Percentiles rank a stretch among this genome's conserved stretches.
Conservation (phyloP, 2,797 vertebrate species). For the Poeciliopsis gracilis region DNA sequence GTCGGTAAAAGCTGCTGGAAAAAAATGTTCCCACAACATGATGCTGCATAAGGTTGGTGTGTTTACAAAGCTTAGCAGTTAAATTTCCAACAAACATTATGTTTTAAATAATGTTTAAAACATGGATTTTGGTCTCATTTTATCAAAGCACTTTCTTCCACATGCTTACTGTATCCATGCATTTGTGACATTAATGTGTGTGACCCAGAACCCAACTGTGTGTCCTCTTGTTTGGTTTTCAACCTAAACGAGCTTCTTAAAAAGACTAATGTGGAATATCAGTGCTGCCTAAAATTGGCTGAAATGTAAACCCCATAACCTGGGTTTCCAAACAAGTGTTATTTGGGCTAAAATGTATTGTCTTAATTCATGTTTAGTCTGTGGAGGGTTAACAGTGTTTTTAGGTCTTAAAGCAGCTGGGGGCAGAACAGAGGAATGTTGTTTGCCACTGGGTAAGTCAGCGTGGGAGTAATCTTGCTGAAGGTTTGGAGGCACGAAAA, state of each 20-base stretch:
- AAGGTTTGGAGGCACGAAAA: conserved; percentile 47
- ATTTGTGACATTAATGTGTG: background rate
- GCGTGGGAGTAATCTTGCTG: conserved; percentile 65
- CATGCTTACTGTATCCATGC: background rate
- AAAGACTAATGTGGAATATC: background rate
- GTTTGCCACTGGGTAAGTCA: conserved; percentile 67
- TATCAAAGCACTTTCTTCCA: background rate
- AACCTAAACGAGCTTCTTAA: background rate
- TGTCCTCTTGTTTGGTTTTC: background rate
- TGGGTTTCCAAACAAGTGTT: background rate
- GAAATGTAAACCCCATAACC: background rate
- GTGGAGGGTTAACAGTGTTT: conserved; percentile 54
- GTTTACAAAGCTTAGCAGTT: background rate
- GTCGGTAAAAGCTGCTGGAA: background rate
- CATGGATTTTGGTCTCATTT: background rate
- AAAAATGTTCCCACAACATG: background rate
- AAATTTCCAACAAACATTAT: background rate
- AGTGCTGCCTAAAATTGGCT: background rate
- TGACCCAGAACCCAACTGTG: background rate
- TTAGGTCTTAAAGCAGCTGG: conserved; percentile 47
- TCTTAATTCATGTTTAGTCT: background rate
- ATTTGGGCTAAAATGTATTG: background rate
- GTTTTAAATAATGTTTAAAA: background rate
- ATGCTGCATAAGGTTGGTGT: background rate
- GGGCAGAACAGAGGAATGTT: conserved; percentile 72